Evolutionary conservation across 1,140 invertebrate species (phyloP), one percentile per base, ranked within the genome.

Genomic region (Wasmannia auropunctata): DNA sequence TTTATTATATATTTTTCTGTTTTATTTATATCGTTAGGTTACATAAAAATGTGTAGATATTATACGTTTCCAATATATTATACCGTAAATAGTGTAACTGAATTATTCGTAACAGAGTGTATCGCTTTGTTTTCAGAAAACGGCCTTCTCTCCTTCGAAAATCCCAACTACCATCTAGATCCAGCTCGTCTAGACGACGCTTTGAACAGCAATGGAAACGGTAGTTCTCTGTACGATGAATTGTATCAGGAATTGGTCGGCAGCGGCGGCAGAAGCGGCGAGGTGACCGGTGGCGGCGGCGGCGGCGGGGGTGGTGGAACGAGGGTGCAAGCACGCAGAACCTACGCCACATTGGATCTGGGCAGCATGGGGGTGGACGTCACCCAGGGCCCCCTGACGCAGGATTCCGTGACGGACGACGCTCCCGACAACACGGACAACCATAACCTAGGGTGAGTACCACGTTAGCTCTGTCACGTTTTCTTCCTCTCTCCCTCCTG

Each of bases 91-190:
- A 56, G 28, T 56, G 11, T 16, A 63, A 43, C 69, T n/a, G n/a
- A n/a, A 8, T n/a, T 11, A 16, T 49, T 28, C 10, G n/a, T 31
- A 49, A 51, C 31, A 14, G n/a, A 14, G 34, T 11, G 22, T 62
- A 25, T 80, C 14, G 14, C 56, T 86, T 87, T 46, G 89, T 88
- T 92, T 93, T 93, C 96, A 98, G 98, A 98, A 95, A 98, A 98
- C 96, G 97, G 97, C 91, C 96, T 98, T 63, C 95, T 98, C 89
- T 98, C 97, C 88, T 98, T 98, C 95, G 97, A 98, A 95, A 98
- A 98, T 94, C 97, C 98, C 10, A 98, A 98, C 95, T 98, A 98
- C 94, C 97, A 98, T 91, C 95, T 98, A 94, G 97, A 97, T 91
- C 97, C 97, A 63, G 96, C 97, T 37, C 96, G 97, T 2, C 95